phyloP scores from a whole-genome alignment of 2,113 vertebrate genomes.

The Brachionichthys hirsutus region DNA sequence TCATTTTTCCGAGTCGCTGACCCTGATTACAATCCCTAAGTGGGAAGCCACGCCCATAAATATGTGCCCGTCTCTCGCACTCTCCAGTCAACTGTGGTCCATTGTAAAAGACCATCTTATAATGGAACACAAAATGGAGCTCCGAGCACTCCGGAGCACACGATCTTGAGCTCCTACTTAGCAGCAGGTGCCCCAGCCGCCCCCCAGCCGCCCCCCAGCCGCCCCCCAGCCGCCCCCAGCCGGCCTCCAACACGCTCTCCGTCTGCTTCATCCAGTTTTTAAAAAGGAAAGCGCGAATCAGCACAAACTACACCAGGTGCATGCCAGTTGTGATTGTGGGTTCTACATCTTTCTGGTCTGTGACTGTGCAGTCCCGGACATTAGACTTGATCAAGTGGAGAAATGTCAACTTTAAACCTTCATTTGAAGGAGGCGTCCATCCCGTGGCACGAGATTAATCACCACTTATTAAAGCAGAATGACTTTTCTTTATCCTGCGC shows the following conservation, averaged over 20 bases:
- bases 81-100: neutral
- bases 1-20: slow-evolving; percentile 18
- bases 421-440: neutral
- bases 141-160: too few species aligned
- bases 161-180: slow-evolving; percentile 11
- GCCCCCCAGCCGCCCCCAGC: too few species aligned
- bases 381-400: neutral
- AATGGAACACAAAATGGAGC: neutral
- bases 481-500: neutral
- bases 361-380: neutral
- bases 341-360: neutral
- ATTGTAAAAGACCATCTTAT: neutral
- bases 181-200: slow-evolving; percentile 50
- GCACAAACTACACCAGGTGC: slow-evolving; percentile 54
- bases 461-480: neutral
- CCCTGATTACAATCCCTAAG: slow-evolving; percentile 14
- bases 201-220: too few species aligned
- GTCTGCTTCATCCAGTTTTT: slow-evolving; percentile 57
- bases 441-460: neutral
- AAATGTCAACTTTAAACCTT: neutral
- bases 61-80: neutral
- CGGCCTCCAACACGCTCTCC: slow-evolving; percentile 38
- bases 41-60: slow-evolving; percentile 5
- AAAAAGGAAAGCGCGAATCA: slow-evolving; percentile 58
- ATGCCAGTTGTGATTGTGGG: too few species aligned